Evolutionary conservation across 2,797 vertebrate genomes (phyloP), one percentile per base, ranked within the genome.

Genomic region (Salmo trutta): DNA sequence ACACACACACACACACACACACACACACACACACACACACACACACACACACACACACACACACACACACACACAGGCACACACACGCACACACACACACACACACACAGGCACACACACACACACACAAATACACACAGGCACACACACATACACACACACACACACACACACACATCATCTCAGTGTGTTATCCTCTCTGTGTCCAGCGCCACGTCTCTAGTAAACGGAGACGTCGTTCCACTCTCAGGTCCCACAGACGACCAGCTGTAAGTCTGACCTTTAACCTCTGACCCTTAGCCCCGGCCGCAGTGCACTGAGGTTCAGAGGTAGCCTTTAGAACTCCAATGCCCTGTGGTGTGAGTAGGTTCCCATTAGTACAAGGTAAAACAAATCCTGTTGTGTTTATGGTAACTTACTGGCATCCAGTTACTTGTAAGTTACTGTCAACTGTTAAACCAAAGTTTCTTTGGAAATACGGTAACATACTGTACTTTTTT

Each of bases 241-340:
- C 10, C 59, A 74, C 62, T 74, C 19, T 62, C 66, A 65, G 36
- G 52, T 41, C 68, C 67, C 53, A 77, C 79, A 75, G 79, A 73
- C 74, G 59, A 29, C 75, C 47, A 70, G 81, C 78, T 73, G 84
- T 82, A 77, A 83, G 83, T 81, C 77, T 52, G n/a, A 54, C 33
- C 19, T 41, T 29, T 29, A 5, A n/a, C 47, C 3, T 36, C 17
- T 59, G 17, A 27, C 36, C 33, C 10, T 19, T 33, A 31, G 29
- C 41, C 24, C 41, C 12, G 15, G 47, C 47, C 16, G 31, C 31
- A 76, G 19, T 75, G 15, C 33, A 71, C 10, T 19, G 73, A 68
- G 67, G n/a, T 16, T 66, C 1, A 29, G 19, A 56, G 73, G 67
- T 62, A 29, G 15, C 27, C 21, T 65, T 24, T 65, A 65, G 62